phyloP scores from a whole-genome alignment of 2,888 invertebrate species.

The Melieria picta region DNA sequence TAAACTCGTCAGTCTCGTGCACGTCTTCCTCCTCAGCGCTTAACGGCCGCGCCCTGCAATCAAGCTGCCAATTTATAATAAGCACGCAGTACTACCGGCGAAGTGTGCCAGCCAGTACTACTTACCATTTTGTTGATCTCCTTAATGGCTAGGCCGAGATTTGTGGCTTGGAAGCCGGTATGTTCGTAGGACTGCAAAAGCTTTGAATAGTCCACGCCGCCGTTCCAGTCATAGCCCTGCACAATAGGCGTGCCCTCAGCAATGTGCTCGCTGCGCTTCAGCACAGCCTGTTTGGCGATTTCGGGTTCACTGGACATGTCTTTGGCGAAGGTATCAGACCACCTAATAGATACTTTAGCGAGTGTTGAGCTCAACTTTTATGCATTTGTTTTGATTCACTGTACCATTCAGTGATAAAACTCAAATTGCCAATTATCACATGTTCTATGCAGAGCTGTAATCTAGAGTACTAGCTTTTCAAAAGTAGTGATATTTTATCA shows the following conservation, averaged over 20 bases:
- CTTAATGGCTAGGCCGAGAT: slow-evolving; percentile 87
- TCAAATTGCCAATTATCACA: too few relatives aligned
- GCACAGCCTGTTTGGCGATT: slow-evolving; percentile 76
- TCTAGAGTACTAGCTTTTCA: too few relatives aligned
- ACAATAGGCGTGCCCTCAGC: slow-evolving; percentile 76
- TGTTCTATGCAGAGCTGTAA: too few relatives aligned
- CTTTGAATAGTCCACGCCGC: slow-evolving; percentile 85
- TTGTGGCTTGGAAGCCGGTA: slow-evolving; percentile 98
- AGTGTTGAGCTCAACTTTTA: too few relatives aligned
- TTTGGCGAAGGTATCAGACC: too few relatives aligned
- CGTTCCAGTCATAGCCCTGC: slow-evolving; percentile 92
- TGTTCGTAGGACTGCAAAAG: slow-evolving; percentile 81
- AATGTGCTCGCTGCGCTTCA: slow-evolving; percentile 75
- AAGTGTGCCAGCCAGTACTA: background rate
- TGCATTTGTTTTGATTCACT: too few relatives aligned
- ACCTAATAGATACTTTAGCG: too few relatives aligned
- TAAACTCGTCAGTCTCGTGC: slow-evolving; percentile 83
- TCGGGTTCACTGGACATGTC: slow-evolving; percentile 62
- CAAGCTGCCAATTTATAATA: slow-evolving; percentile 67
- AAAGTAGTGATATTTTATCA: too few relatives aligned
- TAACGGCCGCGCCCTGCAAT: slow-evolving; percentile 76
- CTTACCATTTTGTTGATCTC: slow-evolving; percentile 92
- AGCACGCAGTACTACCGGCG: background rate
- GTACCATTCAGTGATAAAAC: too few relatives aligned
- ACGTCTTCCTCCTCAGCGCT: slow-evolving; percentile 73